Evolutionary conservation across 2,888 invertebrate genomes (phyloP), one percentile per base, ranked within the genome.

Genomic region (Candidula unifasciata): DNA sequence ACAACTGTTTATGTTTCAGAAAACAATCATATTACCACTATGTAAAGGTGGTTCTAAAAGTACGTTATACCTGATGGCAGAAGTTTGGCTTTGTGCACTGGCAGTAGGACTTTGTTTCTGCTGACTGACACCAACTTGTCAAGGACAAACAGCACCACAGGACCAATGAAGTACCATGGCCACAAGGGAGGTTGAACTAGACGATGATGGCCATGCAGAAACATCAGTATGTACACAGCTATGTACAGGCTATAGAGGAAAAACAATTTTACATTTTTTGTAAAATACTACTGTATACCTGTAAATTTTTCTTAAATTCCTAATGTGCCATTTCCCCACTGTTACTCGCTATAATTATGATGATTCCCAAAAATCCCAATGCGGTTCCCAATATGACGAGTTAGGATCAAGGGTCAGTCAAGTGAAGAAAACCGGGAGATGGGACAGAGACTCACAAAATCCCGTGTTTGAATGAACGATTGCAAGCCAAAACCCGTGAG

Each of bases 151-250:
- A 95, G 88, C 86, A 95, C 91, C 35, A 94, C 92, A 0, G 95
- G 95, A 2, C 95, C 95, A 77, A 95, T 88, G 86, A 95, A 94
- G 90, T 95, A 95, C 88, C 94, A 95, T 86, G 94, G 94, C 87
- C 95, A 95, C 86, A 95, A 94, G 0, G 95, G 95, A 69, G 94
- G 94, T 89, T 94, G 94, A 10, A 96, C 95, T 44, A 96, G 92
- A 87, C 95, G 91, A 60, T 95, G 95, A 79, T 94, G 44, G 1
- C 95, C 95, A 90, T 96, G 96, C 57, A 95, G 91, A 79, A 95
- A 91, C 92, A 95, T 94, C 71, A 95, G 94, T 68, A 95, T 93
- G 88, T 95, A 95, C 87, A 95, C 94, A 64, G 95, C 60, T 60
- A 82, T 82, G 44, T 82, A 82, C 64, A 82, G 35, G 37, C 82